Base-by-base conservation (phyloP, 2,797 vertebrate genomes). In the Heterohyrax brucei region DNA sequence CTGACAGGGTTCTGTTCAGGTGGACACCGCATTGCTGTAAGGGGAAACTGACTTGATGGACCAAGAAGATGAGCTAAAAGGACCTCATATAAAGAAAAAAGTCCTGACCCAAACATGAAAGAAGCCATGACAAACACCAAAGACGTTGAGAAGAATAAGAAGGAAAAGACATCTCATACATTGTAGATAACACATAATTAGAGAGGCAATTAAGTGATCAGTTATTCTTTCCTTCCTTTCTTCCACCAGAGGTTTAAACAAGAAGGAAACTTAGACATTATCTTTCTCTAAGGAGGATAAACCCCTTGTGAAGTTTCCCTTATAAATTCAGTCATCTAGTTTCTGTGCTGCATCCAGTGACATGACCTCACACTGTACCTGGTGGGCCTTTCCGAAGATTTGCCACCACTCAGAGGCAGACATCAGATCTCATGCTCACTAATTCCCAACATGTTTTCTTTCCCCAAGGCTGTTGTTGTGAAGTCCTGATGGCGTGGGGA, bases 121-220 rank as follows among this genome's bases (percentile, higher is more conserved):
- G 10, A 89, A 73, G 7, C 30, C 89, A n/a, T 16, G 22, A 12
- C 22, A 33, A 8, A 30, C 3, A 0, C 39, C 53, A 39, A 53
- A n/a, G 56, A 75, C 22, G n/a, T 87, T n/a, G 68, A 68, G 24
- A 77, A 87, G 48, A 87, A 84, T n/a, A 62, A 82, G n/a, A 80
- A 70, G 30, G 28, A n/a, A 79, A 68, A n/a, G 26, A 59, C 70
- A 56, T 48, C 1, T 77, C 46, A 85, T 39, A 66, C 2, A 2
- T 39, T 84, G 13, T 21, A 85, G 59, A 53, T 53, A 81, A 68
- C 50, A n/a, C 18, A 56, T 64, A 79, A 85, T 10, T 30, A 82
- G 53, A 64, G 39, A 90, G 61, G 76, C 30, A 48, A 44, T 66
- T 28, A 70, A 62, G 28, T 73, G 13, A 70, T 48, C 64, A 18